phyloP scores from a whole-genome alignment of 1,140 invertebrate genomes.

The Acromyrmex heyeri region DNA sequence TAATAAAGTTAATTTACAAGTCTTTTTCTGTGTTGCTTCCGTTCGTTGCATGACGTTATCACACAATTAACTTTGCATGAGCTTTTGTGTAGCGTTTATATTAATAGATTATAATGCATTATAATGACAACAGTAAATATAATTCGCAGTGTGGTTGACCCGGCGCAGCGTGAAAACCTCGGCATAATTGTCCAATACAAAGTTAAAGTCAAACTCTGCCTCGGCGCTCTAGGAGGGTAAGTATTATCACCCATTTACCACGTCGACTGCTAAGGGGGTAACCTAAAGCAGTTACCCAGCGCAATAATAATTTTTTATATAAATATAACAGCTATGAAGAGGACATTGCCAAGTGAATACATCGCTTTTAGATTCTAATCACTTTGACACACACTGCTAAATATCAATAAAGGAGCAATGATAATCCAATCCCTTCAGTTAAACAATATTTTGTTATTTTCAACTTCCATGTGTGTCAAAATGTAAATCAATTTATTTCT shows the following conservation, averaged over 20 bases:
- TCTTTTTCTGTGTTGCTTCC: not conserved
- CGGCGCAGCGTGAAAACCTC: constrained; percentile 96
- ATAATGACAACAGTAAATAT: constrained; percentile 10
- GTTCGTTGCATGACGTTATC: constrained; percentile 22
- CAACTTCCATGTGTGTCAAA: too few relatives aligned
- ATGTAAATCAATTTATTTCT: too few relatives aligned
- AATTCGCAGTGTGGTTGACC: constrained; percentile 92
- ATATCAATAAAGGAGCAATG: too few relatives aligned
- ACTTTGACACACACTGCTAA: not conserved
- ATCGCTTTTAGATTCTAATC: not conserved
- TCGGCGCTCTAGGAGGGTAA: constrained; percentile 97
- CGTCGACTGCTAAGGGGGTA: not conserved
- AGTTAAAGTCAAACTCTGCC: constrained; percentile 98
- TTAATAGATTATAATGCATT: constrained; percentile 26
- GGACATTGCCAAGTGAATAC: not conserved
- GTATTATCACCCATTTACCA: constrained; percentile 75
- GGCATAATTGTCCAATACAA: constrained; percentile 99
- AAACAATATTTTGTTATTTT: too few relatives aligned
- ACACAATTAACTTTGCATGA: constrained; percentile 24
- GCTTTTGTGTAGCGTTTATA: not conserved
- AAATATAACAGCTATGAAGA: constrained; percentile 5
- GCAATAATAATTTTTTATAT: constrained; percentile 7
- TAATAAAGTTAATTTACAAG: not conserved
- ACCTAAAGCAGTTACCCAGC: not conserved
- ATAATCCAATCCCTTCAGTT: too few relatives aligned